Evolutionary conservation across 1,140 invertebrate species (phyloP).

Genomic region (Stegodyphus mimosarum): DNA sequence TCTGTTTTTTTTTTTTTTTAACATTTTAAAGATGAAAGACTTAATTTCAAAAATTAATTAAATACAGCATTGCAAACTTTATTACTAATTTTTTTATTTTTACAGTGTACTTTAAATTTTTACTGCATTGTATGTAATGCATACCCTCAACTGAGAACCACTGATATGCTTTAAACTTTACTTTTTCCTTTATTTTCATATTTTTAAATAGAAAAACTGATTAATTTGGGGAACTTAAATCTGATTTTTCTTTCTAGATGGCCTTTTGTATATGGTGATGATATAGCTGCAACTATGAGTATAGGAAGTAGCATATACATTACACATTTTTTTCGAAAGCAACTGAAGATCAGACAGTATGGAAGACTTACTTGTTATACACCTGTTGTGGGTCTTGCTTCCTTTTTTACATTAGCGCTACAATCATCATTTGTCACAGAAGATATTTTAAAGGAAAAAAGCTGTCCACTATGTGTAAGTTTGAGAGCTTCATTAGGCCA

Average conservation of each 20-base stretch:
- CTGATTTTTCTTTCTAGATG: constrained; percentile 11
- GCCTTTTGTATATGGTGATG: constrained; percentile 24
- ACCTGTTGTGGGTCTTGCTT: neutral
- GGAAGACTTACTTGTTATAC: constrained; percentile 24
- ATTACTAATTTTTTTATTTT: no score
- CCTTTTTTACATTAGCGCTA: neutral
- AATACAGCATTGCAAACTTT: no score
- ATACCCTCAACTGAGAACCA: no score
- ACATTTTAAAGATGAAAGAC: no score
- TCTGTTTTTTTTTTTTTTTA: no score
- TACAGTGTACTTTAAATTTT: no score
- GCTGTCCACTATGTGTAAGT: neutral
- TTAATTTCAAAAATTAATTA: no score
- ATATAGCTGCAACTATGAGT: neutral
- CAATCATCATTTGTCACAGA: neutral
- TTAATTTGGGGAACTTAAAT: no score
- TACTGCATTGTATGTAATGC: no score
- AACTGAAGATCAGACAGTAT: constrained; percentile 27
- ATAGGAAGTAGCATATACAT: neutral
- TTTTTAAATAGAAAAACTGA: no score
- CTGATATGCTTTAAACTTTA: no score
- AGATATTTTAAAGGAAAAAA: neutral
- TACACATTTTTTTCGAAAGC: constrained; percentile 15
- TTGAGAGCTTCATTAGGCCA: neutral
- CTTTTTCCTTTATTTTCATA: no score